These are phyloP conservation scores for Popillia japonica DNA, from an alignment of 1,140 invertebrate species.

Conservation along the genomic window DNA sequence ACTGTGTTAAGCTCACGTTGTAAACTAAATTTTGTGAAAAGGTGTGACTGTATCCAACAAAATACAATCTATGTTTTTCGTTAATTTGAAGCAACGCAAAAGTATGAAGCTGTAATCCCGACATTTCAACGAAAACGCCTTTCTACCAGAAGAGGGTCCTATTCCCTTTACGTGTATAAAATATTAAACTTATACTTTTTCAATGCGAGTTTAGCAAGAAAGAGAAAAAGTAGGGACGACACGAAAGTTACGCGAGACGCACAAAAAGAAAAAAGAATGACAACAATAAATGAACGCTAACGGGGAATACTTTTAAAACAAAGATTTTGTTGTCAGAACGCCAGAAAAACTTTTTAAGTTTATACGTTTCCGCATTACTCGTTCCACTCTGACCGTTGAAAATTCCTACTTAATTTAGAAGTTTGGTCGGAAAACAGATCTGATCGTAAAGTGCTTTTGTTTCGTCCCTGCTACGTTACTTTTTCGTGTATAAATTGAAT, in stretches of 20 bases:
- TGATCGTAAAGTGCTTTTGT: neutral
- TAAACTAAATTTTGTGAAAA: no score
- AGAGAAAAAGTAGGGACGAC: neutral
- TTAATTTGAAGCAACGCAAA: neutral
- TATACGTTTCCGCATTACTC: neutral
- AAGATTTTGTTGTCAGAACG: conserved; percentile 1
- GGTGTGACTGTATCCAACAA: no score
- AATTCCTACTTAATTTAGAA: conserved; percentile 8
- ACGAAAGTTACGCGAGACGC: neutral
- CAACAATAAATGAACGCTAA: neutral
- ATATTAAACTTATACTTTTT: neutral
- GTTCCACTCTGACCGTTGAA: neutral
- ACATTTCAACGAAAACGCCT: neutral
- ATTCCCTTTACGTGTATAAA: neutral
- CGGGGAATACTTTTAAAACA: neutral
- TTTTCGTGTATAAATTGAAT: neutral
- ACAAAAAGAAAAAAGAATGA: neutral
- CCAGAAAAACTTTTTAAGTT: conserved; percentile 1
- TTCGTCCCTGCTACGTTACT: neutral
- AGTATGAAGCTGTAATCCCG: neutral
- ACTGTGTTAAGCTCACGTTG: no score
- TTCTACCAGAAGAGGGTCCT: neutral
- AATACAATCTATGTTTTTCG: neutral
- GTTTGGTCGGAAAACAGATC: neutral
- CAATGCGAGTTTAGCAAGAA: neutral